A percentile compares a stretch with the other conserved stretches of the same genome.
Evolutionary conservation across 2,797 vertebrate species (phyloP).

Genomic region (Lateolabrax maculatus): DNA sequence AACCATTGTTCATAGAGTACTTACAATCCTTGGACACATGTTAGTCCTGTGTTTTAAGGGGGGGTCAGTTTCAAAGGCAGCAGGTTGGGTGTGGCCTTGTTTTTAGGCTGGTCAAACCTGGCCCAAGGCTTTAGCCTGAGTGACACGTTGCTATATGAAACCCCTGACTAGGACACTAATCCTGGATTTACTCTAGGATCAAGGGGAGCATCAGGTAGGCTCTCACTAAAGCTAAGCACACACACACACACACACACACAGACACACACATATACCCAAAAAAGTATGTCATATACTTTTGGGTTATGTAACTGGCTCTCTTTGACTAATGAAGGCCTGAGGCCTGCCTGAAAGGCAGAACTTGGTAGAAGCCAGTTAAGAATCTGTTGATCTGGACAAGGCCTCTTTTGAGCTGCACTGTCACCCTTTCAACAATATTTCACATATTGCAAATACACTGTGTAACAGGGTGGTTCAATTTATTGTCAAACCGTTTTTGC

Average conservation of each 20-base stretch:
- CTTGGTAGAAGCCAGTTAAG: conserved; percentile 23
- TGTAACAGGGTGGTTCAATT: not conserved
- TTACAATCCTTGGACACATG: not conserved
- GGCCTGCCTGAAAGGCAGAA: conserved; percentile 32
- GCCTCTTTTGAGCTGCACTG: conserved; percentile 15
- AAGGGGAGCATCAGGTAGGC: conserved; percentile 62
- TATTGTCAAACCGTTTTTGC: not conserved
- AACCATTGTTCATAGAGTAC: not conserved
- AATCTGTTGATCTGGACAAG: conserved; percentile 23
- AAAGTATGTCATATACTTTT: conserved; percentile 72
- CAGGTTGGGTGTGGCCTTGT: conserved; percentile 40
- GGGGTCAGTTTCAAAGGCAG: not conserved
- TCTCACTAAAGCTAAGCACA: conserved; percentile 38
- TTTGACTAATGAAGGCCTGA: conserved; percentile 45
- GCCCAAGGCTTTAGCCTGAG: conserved; percentile 43
- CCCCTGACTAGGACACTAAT: conserved; percentile 66
- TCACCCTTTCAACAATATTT: conserved; percentile 21
- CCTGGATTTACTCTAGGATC: conserved; percentile 74
- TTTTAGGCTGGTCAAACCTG: conserved; percentile 44
- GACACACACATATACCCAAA: conserved; percentile 30
- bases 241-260: conserved; percentile 19
- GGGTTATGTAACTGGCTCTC: conserved; percentile 71
- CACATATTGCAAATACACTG: not conserved
- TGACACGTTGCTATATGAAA: conserved; percentile 68
- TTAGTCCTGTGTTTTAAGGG: conserved; percentile 13